These are phyloP conservation scores for Rhinatrema bivittatum DNA, from an alignment of 2,797 vertebrate species.

Conservation along the genomic window DNA sequence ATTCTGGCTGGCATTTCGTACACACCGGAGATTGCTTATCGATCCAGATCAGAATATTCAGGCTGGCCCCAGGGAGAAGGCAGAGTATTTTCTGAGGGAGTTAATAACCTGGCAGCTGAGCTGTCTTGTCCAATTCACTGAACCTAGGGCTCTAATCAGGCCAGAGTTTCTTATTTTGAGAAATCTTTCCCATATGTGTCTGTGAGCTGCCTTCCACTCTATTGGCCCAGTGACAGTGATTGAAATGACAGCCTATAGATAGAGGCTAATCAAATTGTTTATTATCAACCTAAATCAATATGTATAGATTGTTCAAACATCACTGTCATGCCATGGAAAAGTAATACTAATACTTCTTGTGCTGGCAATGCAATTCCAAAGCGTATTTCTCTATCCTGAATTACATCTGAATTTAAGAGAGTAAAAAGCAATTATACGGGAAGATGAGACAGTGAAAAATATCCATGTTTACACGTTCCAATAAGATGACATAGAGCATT, in stretches of 20 bases:
- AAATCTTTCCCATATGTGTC: conserved; percentile 62
- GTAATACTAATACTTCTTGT: conserved; percentile 78
- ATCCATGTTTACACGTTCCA: conserved; percentile 14
- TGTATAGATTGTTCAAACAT: conserved; percentile 99
- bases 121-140: conserved; percentile 99
- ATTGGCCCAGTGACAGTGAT: conserved; percentile 88
- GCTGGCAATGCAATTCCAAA: conserved; percentile 62
- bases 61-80: conserved; percentile 75
- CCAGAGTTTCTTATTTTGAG: conserved; percentile 93
- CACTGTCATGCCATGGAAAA: conserved; percentile 85
- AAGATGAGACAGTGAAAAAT: conserved; percentile 13
- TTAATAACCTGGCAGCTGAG: conserved; percentile 99
- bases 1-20: conserved; percentile 98
- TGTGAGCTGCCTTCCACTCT: conserved; percentile 82
- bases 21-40: conserved; percentile 99
- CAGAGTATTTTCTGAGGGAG: conserved; percentile 99
- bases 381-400: conserved; percentile 38
- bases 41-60: conserved; percentile 98
- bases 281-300: conserved; percentile 99
- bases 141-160: conserved; percentile 97
- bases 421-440: conserved; percentile 37
- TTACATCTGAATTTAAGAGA: conserved; percentile 49
- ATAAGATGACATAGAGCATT: conserved; percentile 17
- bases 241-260: conserved; percentile 98
- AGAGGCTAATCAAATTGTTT: conserved; percentile 99